Base-by-base conservation (phyloP, 2,797 vertebrate species). In the Cyprinella venusta region DNA sequence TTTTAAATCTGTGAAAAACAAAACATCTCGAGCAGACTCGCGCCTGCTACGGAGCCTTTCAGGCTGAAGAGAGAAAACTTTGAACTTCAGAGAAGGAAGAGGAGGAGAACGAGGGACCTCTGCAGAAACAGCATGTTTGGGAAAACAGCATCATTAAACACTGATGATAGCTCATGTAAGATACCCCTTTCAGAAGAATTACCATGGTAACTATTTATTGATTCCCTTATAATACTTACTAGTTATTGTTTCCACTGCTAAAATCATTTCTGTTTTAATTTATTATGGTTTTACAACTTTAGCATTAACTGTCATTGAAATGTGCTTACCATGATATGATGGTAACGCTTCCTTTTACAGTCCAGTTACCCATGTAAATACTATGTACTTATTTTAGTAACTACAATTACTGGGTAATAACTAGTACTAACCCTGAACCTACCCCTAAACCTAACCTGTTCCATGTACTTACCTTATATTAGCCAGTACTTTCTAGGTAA, bases 121-220 rank as follows among this genome's bases (percentile, higher is more conserved):
- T 30, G 48, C 64, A 79, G 21, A 59, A 79, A 33, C 75, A 42
- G 16, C 59, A 8, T n/a, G 12, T 30, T 36, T 69, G 67, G 33
- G 38, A 61, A 68, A 80, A 59, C 67, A 61, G 24, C 24, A 52
- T 80, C 67, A 71, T 71, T 80, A 71, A 45, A 71, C 12, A 45
- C 56, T 21, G 40, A 38, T 42, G 64, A 56, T 40, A 54, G n/a
- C 78, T 59, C 33, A 26, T 15, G 16, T 45, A 50, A 36, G 45
- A 33, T n/a, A 16, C 26, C 24, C 26, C 21, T 67, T 65, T 33
- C 21, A n/a, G 40, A 79, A 42, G 26, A 79, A 50, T 3, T 33
- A 79, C 26, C 42, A 65, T 64, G 26, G 61, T 79, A 67, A 50
- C 59, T 48, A 30, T 61, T 48, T 15, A 50, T n/a, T n/a, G n/a